Evolutionary conservation across 2,888 invertebrate genomes (phyloP).

Genomic region (Drosophila neotestacea): DNA sequence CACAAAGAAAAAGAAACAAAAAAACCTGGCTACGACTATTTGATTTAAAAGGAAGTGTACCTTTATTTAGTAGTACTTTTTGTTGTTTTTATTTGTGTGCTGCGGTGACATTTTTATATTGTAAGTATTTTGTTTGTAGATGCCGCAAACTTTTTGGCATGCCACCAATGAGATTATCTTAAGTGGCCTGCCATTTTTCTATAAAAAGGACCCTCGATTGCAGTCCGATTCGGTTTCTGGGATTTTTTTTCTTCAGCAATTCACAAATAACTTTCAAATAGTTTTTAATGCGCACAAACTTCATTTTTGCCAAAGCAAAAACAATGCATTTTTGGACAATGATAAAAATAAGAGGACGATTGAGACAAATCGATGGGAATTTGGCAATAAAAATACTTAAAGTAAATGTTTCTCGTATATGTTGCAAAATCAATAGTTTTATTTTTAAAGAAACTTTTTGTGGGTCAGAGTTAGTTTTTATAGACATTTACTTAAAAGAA

Average conservation of each 20-base stretch:
- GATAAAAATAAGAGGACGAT: constrained; percentile 17
- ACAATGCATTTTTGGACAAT: neutral
- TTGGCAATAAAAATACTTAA: constrained; percentile 13
- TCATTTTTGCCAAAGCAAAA: constrained; percentile 12
- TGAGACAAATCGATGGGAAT: constrained; percentile 21
- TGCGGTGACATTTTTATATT: constrained; percentile 77
- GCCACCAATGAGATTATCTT: constrained; percentile 80
- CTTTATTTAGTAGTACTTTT: constrained; percentile 46
- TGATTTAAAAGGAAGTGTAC: constrained; percentile 77
- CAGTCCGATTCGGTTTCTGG: constrained; percentile 19
- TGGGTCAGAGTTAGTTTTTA: neutral
- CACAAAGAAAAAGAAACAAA: constrained; percentile 10
- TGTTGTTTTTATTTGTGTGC: constrained; percentile 39
- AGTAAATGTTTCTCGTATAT: neutral
- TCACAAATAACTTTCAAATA: constrained; percentile 57
- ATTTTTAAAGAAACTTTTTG: neutral
- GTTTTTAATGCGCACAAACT: constrained; percentile 52
- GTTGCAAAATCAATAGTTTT: constrained; percentile 5
- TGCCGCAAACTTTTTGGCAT: constrained; percentile 72
- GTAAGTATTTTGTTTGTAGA: constrained; percentile 40
- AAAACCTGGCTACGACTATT: constrained; percentile 57
- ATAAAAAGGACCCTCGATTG: constrained; percentile 5
- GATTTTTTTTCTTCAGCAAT: constrained; percentile 13
- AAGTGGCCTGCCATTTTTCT: constrained; percentile 73
- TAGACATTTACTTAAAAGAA: neutral